Conservation (phyloP, 2,797 vertebrate genomes). For the Sciurus carolinensis region DNA sequence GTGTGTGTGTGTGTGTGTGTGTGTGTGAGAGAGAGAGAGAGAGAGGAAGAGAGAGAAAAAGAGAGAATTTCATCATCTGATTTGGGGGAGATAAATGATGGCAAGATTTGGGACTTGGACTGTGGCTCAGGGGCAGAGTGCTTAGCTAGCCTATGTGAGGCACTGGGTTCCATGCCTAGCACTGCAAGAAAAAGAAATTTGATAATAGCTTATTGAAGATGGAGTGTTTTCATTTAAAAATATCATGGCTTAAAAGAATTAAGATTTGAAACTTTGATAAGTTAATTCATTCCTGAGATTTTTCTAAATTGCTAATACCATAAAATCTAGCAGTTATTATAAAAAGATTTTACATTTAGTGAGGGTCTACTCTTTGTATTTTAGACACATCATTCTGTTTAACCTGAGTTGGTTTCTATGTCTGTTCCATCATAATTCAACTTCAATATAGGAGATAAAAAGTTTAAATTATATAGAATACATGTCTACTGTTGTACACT, state of each 20-base stretch:
- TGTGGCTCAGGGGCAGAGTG: too few relatives aligned
- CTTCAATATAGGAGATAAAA: not conserved
- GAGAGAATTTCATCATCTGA: not conserved
- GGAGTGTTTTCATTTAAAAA: not conserved
- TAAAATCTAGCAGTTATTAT: not conserved
- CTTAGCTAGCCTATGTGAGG: too few relatives aligned
- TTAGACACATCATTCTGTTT: not conserved
- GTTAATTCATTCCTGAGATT: not conserved
- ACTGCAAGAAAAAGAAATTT: too few relatives aligned
- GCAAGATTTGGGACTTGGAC: not conserved
- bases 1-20: not conserved
- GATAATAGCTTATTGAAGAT: not conserved
- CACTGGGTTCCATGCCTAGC: too few relatives aligned
- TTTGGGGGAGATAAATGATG: not conserved
- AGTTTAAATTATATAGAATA: not conserved
- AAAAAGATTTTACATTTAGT: not conserved
- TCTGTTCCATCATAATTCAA: not conserved
- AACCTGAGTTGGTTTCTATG: not conserved
- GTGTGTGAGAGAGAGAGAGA: too few relatives aligned
- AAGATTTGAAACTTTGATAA: not conserved
- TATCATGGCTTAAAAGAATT: not conserved
- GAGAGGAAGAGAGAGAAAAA: too few relatives aligned
- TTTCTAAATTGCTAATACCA: not conserved
- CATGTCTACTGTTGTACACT: not conserved
- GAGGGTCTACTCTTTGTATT: not conserved